Base-by-base conservation (phyloP, 2,888 invertebrate species). In the Habrosyne pyritoides region DNA sequence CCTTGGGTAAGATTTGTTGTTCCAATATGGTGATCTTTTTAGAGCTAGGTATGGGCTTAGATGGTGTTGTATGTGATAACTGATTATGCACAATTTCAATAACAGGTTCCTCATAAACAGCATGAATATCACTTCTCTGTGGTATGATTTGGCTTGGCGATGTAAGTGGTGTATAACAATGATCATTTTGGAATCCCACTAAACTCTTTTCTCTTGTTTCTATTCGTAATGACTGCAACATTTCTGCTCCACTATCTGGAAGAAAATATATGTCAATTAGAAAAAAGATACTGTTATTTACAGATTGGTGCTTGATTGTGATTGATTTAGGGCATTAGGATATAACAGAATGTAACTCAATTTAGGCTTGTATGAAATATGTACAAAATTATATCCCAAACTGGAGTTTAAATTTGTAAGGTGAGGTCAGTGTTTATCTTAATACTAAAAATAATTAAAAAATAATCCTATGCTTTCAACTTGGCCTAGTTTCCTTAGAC, bases 141-240 rank as follows among this genome's bases (percentile, higher is more conserved):
- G 89, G 83, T 60, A 79, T 51, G 55, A 78, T 81, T 73, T 94
- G 94, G 70, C 94, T 94, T 28, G 95, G 95, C 56, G 95, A 95
- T 30, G 94, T 95, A 36, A 94, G 93, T 49, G 95, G 94, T 48
- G 97, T 97, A 68, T 97, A 97, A 77, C 97, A 97, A 77, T 97
- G 97, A 82, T 97, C 97, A 88, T 97, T 94, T 74, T 94, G 94
- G 68, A 96, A 94, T 4, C 96, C 94, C 71, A 94, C 93, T 57
- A 94, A 89, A 74, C 92, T 93, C 51, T 91, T 91, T 67, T 93
- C 93, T 66, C 92, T 80, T 53, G 92, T 92, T 71, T 92, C 92
- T 71, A 92, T 91, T 67, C 89, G 81, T 58, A 92, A 73, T 33
- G 91, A 91, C 63, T 92, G 92, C 63, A 93, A 81, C 91, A 93